Percentiles rank a stretch among this genome's conserved stretches.
phyloP scores from a whole-genome alignment of 2,797 vertebrate genomes.

The Paramormyrops hopkinsi region DNA sequence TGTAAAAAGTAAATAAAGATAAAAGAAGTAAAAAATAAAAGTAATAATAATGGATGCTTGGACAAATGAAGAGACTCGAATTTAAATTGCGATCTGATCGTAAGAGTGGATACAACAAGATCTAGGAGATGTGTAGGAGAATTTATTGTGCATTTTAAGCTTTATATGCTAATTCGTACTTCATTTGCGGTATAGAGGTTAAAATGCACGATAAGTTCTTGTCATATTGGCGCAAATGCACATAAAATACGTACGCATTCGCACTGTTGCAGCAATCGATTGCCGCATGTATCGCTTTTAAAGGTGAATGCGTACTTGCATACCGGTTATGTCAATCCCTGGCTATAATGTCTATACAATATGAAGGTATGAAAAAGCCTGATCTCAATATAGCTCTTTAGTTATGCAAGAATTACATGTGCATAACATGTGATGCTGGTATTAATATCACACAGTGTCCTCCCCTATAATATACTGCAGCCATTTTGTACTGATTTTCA shows the following conservation, averaged over 20 bases:
- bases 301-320: neutral
- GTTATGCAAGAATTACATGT: neutral
- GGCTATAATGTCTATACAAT: neutral
- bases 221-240: neutral
- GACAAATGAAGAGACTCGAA: neutral
- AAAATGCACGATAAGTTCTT: too few species aligned
- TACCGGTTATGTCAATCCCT: neutral
- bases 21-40: neutral
- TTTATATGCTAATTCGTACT: neutral
- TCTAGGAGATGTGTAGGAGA: neutral
- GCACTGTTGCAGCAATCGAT: neutral
- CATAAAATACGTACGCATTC: neutral
- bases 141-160: neutral
- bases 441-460: neutral
- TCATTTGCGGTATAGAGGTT: too few species aligned
- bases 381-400: neutral
- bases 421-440: neutral
- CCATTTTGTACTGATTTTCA: neutral
- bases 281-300: neutral
- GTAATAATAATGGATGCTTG: neutral
- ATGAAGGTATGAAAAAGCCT: neutral
- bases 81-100: neutral
- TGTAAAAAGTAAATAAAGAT: neutral
- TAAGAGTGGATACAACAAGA: neutral
- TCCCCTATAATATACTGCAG: neutral